Evolutionary conservation across 1,140 invertebrate genomes (phyloP).

Genomic region (Magallana angulata): DNA sequence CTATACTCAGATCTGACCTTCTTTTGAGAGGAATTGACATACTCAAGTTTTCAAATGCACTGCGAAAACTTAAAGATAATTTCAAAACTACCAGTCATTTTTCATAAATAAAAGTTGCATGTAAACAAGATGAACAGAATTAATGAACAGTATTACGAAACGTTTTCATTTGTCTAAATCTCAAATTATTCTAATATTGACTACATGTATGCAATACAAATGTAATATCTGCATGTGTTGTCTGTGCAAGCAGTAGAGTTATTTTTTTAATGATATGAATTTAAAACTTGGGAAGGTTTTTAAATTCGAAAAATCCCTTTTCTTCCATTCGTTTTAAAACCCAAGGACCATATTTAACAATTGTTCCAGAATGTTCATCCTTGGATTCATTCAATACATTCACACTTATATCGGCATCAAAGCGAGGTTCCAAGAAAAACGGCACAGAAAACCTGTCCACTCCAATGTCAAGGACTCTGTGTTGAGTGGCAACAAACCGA

Average conservation of each 20-base stretch:
- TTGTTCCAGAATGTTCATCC: not conserved
- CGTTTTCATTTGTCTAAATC: too few relatives aligned
- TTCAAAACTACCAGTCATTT: too few relatives aligned
- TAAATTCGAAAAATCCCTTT: conserved; percentile 44
- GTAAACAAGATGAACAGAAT: too few relatives aligned
- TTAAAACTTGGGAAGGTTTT: conserved; percentile 36
- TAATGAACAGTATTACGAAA: too few relatives aligned
- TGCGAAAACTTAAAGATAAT: not conserved
- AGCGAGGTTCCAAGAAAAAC: conserved; percentile 52
- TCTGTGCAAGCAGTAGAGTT: too few relatives aligned
- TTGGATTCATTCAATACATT: conserved; percentile 10
- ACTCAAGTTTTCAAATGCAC: conserved; percentile 15
- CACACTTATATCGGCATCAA: conserved; percentile 44
- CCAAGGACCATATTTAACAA: conserved; percentile 50
- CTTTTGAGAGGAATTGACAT: not conserved
- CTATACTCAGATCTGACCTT: not conserved
- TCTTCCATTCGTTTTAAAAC: conserved; percentile 33
- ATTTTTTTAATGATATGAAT: too few relatives aligned
- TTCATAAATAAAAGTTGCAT: too few relatives aligned
- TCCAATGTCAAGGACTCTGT: conserved; percentile 53
- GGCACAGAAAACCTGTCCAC: conserved; percentile 48
- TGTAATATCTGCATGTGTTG: too few relatives aligned
- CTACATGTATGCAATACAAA: too few relatives aligned
- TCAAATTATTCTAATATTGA: too few relatives aligned
- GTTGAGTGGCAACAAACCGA: conserved; percentile 48